These are phyloP conservation scores for Hypsopygia costalis DNA, from an alignment of 2,888 invertebrate species.

Conservation along the genomic window DNA sequence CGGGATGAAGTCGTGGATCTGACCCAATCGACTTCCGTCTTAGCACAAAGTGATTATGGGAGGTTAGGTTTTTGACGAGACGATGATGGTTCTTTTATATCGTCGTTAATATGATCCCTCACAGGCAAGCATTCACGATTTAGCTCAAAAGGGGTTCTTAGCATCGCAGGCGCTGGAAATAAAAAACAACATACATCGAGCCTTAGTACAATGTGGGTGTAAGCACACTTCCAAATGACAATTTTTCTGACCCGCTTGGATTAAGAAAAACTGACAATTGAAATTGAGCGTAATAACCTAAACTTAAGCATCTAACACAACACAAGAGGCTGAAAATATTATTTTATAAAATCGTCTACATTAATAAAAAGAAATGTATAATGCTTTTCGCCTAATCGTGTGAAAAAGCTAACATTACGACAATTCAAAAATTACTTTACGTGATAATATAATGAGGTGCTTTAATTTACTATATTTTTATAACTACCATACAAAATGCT, in stretches of 20 bases:
- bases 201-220: constrained; percentile 70
- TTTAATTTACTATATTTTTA: no score
- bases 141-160: constrained; percentile 80
- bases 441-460: constrained; percentile 39
- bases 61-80: constrained; percentile 73
- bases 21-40: constrained; percentile 46
- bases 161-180: constrained; percentile 81
- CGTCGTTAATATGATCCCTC: constrained; percentile 80
- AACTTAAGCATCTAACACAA: constrained; percentile 67
- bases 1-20: constrained; percentile 39
- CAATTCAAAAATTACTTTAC: constrained; percentile 34
- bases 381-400: constrained; percentile 24
- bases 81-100: constrained; percentile 72
- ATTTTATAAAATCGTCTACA: constrained; percentile 5
- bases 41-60: constrained; percentile 75
- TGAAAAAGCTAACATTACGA: constrained; percentile 33
- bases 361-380: constrained; percentile 16
- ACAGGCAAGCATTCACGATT: constrained; percentile 81
- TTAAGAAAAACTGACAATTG: constrained; percentile 52
- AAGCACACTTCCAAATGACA: constrained; percentile 59
- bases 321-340: constrained; percentile 35
- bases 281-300: constrained; percentile 52
- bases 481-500: constrained; percentile 9
- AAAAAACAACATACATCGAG: constrained; percentile 81
- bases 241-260: constrained; percentile 28